Percentiles rank a stretch among this genome's conserved stretches.
These are phyloP conservation scores for Semaprochilodus insignis DNA, from an alignment of 2,797 vertebrate species.

Conservation along the genomic window DNA sequence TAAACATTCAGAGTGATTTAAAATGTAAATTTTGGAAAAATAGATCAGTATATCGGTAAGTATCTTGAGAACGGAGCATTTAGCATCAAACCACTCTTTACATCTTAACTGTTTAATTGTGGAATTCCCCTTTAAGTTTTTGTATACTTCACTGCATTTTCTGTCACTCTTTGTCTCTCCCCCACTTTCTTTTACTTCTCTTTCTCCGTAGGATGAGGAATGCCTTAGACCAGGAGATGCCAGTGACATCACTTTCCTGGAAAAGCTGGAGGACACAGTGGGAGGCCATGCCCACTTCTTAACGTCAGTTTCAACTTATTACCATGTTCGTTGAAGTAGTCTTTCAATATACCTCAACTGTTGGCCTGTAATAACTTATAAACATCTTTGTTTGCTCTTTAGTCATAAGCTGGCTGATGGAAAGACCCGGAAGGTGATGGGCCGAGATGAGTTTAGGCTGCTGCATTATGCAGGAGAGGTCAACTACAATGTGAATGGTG, in stretches of 20 bases:
- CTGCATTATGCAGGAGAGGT: slow-evolving; percentile 97
- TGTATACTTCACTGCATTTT: not conserved
- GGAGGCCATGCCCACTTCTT: slow-evolving; percentile 95
- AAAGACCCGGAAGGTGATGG: slow-evolving; percentile 92
- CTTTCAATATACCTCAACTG: not conserved
- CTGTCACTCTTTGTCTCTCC: not conserved
- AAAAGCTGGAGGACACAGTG: slow-evolving; percentile 93
- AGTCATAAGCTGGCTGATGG: slow-evolving; percentile 97
- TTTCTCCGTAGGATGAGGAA: slow-evolving; percentile 88
- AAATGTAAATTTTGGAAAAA: too few relatives aligned
- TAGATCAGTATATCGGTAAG: too few relatives aligned
- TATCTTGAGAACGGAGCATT: too few relatives aligned
- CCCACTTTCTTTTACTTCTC: not conserved
- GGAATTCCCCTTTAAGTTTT: too few relatives aligned
- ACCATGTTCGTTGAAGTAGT: not conserved
- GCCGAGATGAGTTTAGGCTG: slow-evolving; percentile 93
- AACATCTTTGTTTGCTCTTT: slow-evolving; percentile 28
- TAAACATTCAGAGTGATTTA: too few relatives aligned
- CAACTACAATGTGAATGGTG: slow-evolving; percentile 94
- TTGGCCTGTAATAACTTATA: not conserved
- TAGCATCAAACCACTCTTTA: too few relatives aligned
- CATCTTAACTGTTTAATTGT: too few relatives aligned
- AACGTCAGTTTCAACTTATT: slow-evolving; percentile 83
- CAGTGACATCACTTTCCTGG: slow-evolving; percentile 93
- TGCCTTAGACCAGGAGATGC: slow-evolving; percentile 96